Percentiles rank a stretch among this genome's conserved stretches.
Conservation (phyloP, 2,888 invertebrate species). For the Drosophila paranaensis region DNA sequence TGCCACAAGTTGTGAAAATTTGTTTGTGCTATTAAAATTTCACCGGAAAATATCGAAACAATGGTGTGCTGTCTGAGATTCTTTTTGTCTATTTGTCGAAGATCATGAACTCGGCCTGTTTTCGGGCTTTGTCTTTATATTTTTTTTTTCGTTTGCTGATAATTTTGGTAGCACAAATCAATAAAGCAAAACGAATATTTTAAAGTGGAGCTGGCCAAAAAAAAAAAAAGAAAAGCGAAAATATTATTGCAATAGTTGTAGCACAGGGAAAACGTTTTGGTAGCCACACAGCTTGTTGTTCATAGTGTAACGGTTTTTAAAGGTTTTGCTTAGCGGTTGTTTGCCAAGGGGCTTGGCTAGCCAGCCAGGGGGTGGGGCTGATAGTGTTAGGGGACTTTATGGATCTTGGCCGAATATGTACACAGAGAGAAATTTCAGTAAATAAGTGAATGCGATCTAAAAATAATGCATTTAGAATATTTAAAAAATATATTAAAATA, state of each 20-base stretch:
- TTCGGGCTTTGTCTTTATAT: conserved; percentile 14
- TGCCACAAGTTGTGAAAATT: conserved; percentile 57
- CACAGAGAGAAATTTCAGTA: conserved; percentile 29
- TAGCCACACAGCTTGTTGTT: conserved; percentile 47
- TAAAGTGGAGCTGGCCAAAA: conserved; percentile 41
- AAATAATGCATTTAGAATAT: not conserved
- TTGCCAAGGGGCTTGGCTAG: conserved; percentile 12
- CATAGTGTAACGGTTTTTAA: conserved; percentile 58
- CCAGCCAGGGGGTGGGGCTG: not conserved
- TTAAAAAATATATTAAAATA: not conserved
- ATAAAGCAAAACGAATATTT: conserved; percentile 67
- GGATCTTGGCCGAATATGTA: conserved; percentile 24
- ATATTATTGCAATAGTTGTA: conserved; percentile 59
- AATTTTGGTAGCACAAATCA: conserved; percentile 79
- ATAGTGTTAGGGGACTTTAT: conserved; percentile 24
- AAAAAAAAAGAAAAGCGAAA: conserved; percentile 28
- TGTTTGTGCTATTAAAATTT: conserved; percentile 59
- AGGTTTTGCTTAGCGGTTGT: conserved; percentile 24
- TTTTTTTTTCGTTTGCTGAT: conserved; percentile 53
- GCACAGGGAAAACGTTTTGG: conserved; percentile 55
- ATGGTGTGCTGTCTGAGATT: conserved; percentile 57
- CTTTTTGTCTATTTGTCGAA: conserved; percentile 47
- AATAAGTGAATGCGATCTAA: not conserved
- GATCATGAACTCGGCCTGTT: conserved; percentile 72
- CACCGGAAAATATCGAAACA: conserved; percentile 67